Base-by-base conservation (phyloP, 2,113 vertebrate species). In the Phyllopteryx taeniolatus region DNA sequence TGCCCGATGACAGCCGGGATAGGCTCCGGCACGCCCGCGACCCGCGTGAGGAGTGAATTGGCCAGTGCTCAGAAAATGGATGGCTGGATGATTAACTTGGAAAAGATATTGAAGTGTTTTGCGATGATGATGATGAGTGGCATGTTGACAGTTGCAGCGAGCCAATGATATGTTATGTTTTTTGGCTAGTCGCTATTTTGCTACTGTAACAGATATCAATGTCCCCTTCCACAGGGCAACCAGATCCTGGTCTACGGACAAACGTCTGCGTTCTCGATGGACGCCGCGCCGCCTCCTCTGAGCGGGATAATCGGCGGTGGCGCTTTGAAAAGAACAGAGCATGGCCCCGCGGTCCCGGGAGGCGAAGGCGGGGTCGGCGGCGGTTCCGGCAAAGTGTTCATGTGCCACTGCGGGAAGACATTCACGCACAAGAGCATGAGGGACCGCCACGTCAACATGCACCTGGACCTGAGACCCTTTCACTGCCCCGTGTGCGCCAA, bases 391-490 rank as follows among this genome's bases (percentile, higher is more conserved):
- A 96, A 96, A 83, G 94, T 97, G 64, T 97, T 96, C 64, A 91
- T 97, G 90, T 98, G 96, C 74, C 96, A 98, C 88, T 98, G 96
- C 0, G 96, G 96, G 0, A 98, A 97, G 75, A 95, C 94, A 0
- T 98, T 97, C 87, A 96, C 96, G 0, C 95, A 97, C 87, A 95
- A 95, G 79, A 97, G 96, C 90, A 97, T 97, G 96, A 82, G 96
- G 1, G 96, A 97, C 77, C 92, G 96, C 0, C 96, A 98, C 70
- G 94, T 98, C 35, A 98, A 97, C 91, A 98, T 98, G 96, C 96
- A 98, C 86, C 94, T 98, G 77, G 95, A 97, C 91, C 91, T 98
- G 68, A 90, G 96, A 1, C 96, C 96, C 1, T 98, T 98, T 83
- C 93, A 92, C 92, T 98, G 96, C 83, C 95, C 96, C 0, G 93